Evolutionary conservation across 2,113 vertebrate species (phyloP).

Genomic region (Epinephelus fuscoguttatus): DNA sequence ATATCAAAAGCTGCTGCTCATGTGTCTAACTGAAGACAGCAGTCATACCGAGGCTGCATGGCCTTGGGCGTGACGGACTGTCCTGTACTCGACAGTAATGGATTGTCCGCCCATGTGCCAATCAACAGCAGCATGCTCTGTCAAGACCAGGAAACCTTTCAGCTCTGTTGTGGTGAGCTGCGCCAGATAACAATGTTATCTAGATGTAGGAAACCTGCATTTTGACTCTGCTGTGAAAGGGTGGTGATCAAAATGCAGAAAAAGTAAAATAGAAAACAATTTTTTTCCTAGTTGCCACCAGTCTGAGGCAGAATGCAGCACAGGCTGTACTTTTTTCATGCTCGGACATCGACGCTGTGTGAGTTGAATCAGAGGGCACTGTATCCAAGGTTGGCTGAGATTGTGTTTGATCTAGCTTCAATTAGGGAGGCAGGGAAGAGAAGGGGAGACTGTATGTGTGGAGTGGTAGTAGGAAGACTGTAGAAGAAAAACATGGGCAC

Average conservation of each 20-base stretch:
- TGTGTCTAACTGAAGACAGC: not conserved
- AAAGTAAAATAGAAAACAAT: not conserved
- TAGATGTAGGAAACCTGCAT: not conserved
- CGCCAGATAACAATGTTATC: not conserved
- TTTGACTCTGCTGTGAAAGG: not conserved
- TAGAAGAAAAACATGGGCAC: conserved; percentile 6
- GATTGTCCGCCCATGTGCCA: conserved; percentile 22
- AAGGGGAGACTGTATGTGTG: conserved; percentile 5
- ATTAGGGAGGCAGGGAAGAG: conserved; percentile 22
- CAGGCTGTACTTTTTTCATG: not conserved
- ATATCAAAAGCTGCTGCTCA: not conserved
- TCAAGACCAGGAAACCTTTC: conserved; percentile 18
- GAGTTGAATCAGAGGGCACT: conserved; percentile 46
- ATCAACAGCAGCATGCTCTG: not conserved
- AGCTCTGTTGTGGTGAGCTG: not conserved
- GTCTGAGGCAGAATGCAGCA: not conserved
- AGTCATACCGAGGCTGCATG: not conserved
- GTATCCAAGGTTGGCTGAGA: conserved; percentile 10
- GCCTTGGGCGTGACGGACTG: not conserved
- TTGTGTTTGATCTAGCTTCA: conserved; percentile 50
- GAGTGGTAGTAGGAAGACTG: not conserved
- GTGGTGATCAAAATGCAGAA: not conserved
- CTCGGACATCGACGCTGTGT: not conserved
- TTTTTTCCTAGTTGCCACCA: not conserved
- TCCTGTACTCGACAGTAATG: not conserved